Percentiles rank a stretch among this genome's conserved stretches.
Evolutionary conservation across 2,113 vertebrate species (phyloP).

Genomic region (Corythaeola cristata): DNA sequence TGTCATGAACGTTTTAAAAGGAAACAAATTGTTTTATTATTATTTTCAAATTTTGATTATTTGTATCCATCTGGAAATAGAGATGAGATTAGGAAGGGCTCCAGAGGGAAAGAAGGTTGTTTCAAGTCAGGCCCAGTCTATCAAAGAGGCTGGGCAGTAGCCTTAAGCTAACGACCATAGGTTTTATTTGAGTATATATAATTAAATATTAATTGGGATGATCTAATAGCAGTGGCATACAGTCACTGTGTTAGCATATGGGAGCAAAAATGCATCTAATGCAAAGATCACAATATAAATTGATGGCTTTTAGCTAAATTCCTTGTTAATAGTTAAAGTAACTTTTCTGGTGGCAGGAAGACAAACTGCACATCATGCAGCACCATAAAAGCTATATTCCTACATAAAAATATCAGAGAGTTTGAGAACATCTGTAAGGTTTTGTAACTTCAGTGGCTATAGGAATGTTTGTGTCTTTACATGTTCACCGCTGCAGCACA

Average conservation of each 20-base stretch:
- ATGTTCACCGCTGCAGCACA: accelerated
- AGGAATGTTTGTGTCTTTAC: neutral
- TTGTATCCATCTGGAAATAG: neutral
- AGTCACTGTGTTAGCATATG: neutral
- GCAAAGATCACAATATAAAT: neutral
- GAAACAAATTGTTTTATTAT: neutral
- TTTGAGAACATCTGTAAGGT: neutral
- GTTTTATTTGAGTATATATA: neutral
- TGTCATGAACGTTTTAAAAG: neutral
- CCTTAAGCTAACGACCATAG: accelerated
- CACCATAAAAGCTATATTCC: neutral
- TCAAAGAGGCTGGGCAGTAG: neutral
- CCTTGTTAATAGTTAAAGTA: neutral
- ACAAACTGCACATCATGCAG: neutral
- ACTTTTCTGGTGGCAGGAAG: neutral
- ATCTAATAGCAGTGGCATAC: neutral
- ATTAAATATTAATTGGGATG: neutral
- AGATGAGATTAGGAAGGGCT: neutral
- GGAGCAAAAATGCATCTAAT: neutral
- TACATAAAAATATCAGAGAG: neutral
- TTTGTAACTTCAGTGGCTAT: neutral
- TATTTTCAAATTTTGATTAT: neutral
- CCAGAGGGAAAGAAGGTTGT: neutral
- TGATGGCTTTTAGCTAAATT: neutral
- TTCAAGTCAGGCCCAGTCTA: neutral